phyloP scores from a whole-genome alignment of 2,888 invertebrate genomes.

The Harpalus rufipes region DNA sequence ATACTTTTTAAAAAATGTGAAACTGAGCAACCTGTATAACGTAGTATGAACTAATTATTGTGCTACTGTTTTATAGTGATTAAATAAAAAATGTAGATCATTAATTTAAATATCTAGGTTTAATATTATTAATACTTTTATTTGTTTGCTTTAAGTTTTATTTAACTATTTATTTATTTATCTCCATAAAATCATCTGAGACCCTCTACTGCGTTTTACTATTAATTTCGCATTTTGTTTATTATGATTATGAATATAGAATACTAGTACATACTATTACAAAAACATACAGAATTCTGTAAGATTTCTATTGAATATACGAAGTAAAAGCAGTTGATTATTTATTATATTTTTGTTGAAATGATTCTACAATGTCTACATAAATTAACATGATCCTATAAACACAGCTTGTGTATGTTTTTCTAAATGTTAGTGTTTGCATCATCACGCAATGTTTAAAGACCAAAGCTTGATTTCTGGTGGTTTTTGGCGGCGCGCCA shows the following conservation, averaged over 20 bases:
- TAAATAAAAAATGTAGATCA: too few species aligned
- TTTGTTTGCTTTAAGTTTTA: too few species aligned
- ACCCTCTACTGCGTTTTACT: background rate
- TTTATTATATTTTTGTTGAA: conserved; percentile 48
- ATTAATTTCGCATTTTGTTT: background rate
- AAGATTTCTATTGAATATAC: conserved; percentile 13
- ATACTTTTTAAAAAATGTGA: too few species aligned
- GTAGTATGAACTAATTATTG: too few species aligned
- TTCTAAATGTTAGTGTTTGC: conserved; percentile 58
- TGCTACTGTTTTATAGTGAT: too few species aligned
- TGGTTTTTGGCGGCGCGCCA: conserved; percentile 58
- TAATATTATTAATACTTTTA: too few species aligned
- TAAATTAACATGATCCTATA: conserved; percentile 49
- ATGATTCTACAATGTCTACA: background rate
- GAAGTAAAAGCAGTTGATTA: background rate
- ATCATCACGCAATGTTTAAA: conserved; percentile 57
- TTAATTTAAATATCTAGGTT: too few species aligned
- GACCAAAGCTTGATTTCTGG: conserved; percentile 52
- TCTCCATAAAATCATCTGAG: background rate
- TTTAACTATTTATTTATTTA: background rate
- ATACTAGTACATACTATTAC: conserved; percentile 26
- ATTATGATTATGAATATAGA: background rate
- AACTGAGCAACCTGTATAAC: too few species aligned
- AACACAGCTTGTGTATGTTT: conserved; percentile 49
- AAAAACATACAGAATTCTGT: conserved; percentile 9